Evolutionary conservation across 2,797 vertebrate species (phyloP).

Genomic region (Arnoldichthys spilopterus): DNA sequence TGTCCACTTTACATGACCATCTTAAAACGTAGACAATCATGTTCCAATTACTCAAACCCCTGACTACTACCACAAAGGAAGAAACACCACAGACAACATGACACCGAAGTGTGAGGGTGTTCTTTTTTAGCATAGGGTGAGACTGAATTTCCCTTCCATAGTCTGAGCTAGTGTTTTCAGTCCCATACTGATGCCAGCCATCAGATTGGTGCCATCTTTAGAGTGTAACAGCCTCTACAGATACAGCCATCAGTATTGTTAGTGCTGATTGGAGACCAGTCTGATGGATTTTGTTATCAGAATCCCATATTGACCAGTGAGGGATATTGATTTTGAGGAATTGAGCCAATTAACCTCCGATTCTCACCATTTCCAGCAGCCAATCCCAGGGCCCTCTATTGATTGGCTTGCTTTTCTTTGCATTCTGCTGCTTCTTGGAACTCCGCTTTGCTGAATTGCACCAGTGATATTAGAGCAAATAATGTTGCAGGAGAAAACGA

Average conservation of each 20-base stretch:
- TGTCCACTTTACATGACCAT: no score
- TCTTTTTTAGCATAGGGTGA: no score
- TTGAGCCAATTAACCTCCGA: constrained; percentile 65
- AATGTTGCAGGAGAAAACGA: background rate
- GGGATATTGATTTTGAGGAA: constrained; percentile 72
- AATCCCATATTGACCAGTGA: constrained; percentile 63
- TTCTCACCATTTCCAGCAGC: constrained; percentile 55
- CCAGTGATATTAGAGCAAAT: background rate
- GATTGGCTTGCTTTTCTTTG: constrained; percentile 54
- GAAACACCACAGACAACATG: no score
- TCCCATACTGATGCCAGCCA: no score
- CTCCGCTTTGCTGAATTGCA: background rate
- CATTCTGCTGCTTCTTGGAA: background rate
- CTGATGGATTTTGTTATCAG: constrained; percentile 9
- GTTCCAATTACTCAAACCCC: no score
- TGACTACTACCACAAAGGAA: no score
- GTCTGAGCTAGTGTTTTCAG: no score
- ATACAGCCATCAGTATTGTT: background rate
- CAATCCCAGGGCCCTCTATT: constrained; percentile 58
- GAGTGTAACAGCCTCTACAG: background rate
- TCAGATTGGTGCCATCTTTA: background rate
- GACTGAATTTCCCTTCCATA: no score
- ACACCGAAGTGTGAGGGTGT: no score
- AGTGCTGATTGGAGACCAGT: constrained; percentile 4
- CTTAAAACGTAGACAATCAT: no score